These are phyloP conservation scores for Acropternis orthonyx DNA, from an alignment of 2,797 vertebrate genomes.

Conservation along the genomic window DNA sequence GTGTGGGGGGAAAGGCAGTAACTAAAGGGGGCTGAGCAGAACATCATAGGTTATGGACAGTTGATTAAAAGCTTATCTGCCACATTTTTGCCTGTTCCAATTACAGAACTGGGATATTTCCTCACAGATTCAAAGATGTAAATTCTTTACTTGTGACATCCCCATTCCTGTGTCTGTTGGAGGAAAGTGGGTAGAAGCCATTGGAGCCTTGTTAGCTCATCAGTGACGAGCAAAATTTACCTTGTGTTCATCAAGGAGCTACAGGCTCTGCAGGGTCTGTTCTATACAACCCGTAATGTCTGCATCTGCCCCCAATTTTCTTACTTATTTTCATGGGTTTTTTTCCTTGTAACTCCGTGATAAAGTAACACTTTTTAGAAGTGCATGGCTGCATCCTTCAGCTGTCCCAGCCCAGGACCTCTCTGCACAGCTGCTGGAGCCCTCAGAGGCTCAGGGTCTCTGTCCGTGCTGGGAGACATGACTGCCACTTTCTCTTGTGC, in stretches of 20 bases:
- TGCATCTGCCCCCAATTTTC: background rate
- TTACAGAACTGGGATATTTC: background rate
- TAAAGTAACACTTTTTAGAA: background rate
- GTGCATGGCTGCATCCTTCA: rapidly evolving
- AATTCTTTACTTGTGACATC: background rate
- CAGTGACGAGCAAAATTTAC: background rate
- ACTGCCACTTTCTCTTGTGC: background rate
- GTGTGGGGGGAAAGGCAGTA: background rate
- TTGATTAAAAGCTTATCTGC: background rate
- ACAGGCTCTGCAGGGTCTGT: background rate
- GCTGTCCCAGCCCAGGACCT: background rate
- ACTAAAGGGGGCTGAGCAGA: background rate
- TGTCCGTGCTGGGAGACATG: rapidly evolving
- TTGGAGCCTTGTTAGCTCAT: rapidly evolving
- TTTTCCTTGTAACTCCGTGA: background rate
- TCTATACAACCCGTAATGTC: background rate
- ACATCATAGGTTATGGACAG: background rate
- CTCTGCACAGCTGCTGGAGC: background rate
- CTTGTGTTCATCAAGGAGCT: background rate
- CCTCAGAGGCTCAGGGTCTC: rapidly evolving
- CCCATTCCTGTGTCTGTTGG: rapidly evolving
- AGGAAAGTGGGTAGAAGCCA: background rate
- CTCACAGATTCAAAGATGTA: background rate
- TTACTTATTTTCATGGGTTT: rapidly evolving
- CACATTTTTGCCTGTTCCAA: background rate